Conservation (phyloP, 2,797 vertebrate species). For the Leptoclinus maculatus region DNA sequence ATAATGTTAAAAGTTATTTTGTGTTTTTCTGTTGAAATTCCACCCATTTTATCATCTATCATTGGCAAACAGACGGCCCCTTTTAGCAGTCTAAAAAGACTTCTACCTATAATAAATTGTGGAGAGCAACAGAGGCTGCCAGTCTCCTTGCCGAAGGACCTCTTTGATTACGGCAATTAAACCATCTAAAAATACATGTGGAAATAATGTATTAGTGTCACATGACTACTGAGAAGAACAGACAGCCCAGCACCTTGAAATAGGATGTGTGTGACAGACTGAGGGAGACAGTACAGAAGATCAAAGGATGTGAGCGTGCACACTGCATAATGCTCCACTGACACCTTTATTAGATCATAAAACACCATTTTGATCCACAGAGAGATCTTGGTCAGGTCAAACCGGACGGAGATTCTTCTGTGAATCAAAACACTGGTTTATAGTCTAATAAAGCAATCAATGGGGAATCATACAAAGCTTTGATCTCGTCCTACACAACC, state of each 20-base stretch:
- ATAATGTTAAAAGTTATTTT: neutral
- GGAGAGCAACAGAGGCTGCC: neutral
- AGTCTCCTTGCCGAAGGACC: neutral
- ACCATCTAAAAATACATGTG: neutral
- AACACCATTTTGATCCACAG: constrained; percentile 24
- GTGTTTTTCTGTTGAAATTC: neutral
- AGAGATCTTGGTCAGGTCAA: constrained; percentile 30
- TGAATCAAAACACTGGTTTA: constrained; percentile 14
- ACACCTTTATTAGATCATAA: constrained; percentile 37
- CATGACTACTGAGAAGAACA: neutral
- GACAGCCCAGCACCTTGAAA: neutral
- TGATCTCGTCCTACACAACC: neutral
- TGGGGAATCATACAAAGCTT: constrained; percentile 2
- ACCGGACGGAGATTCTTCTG: constrained; percentile 9
- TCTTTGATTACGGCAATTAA: constrained; percentile 23
- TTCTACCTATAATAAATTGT: neutral
- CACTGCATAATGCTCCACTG: constrained; percentile 7
- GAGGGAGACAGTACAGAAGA: neutral
- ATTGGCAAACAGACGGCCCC: neutral
- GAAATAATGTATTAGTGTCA: neutral
- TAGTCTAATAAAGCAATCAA: constrained; percentile 15
- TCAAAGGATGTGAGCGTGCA: constrained; percentile 25
- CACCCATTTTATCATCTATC: neutral
- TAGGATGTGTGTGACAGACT: neutral
- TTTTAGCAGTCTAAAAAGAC: neutral